Evolutionary conservation across 2,888 invertebrate species (phyloP).

Genomic region (Spatulosminthurus flaviceps): DNA sequence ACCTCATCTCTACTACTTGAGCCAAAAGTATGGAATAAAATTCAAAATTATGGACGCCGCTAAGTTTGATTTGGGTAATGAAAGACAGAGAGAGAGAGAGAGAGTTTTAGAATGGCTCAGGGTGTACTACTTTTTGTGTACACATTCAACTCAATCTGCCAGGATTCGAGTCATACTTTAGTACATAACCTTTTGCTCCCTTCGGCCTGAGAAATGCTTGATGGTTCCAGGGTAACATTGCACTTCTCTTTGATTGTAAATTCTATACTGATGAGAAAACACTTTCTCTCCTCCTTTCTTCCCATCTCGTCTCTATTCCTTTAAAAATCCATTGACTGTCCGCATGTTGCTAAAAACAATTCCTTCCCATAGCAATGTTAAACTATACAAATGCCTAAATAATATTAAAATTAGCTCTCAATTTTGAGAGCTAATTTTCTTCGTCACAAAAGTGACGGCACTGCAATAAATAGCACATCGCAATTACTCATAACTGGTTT

Average conservation of each 20-base stretch:
- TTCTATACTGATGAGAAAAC: not conserved
- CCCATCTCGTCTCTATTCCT: too few species aligned
- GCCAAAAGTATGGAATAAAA: slow-evolving; percentile 25
- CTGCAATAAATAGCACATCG: too few species aligned
- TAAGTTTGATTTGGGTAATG: slow-evolving; percentile 41
- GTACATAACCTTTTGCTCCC: not conserved
- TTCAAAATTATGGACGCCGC: slow-evolving; percentile 39
- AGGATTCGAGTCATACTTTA: slow-evolving; percentile 9
- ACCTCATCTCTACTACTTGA: not conserved
- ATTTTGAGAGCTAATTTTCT: too few species aligned
- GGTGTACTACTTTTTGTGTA: slow-evolving; percentile 23
- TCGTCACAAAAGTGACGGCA: too few species aligned
- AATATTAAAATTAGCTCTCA: too few species aligned
- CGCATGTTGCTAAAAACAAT: too few species aligned
- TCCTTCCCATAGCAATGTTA: too few species aligned
- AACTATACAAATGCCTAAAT: too few species aligned
- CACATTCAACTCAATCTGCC: not conserved
- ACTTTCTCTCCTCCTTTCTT: not conserved
- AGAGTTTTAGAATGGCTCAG: slow-evolving; percentile 16
- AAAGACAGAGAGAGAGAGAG: too few species aligned
- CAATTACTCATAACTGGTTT: too few species aligned
- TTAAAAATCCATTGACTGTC: too few species aligned
- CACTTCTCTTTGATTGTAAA: slow-evolving; percentile 14
- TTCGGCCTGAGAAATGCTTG: not conserved
- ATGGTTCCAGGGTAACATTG: slow-evolving; percentile 18